phyloP scores from a whole-genome alignment of 1,140 invertebrate species.

The Streblospio benedicti region DNA sequence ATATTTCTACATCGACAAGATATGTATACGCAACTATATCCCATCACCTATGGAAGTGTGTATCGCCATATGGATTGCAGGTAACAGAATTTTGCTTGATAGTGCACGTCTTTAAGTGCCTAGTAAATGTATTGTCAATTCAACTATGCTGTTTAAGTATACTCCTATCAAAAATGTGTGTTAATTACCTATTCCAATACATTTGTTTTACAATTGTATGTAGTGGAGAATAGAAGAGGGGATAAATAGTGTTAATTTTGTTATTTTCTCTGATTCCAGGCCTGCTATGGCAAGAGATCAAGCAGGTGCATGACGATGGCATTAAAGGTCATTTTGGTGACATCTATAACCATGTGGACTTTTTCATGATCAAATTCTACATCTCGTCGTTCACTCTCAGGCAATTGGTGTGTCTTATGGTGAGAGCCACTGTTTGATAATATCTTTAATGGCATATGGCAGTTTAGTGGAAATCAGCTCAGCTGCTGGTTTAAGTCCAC shows the following conservation, averaged over 20 bases:
- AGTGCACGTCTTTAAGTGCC: neutral
- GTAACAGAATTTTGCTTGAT: neutral
- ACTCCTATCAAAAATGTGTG: too few species aligned
- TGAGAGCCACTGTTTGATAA: neutral
- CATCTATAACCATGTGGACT: slow-evolving; percentile 41
- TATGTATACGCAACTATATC: slow-evolving; percentile 7
- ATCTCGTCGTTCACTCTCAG: slow-evolving; percentile 39
- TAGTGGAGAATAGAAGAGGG: too few species aligned
- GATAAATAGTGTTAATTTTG: too few species aligned
- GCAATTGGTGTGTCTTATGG: slow-evolving; percentile 18
- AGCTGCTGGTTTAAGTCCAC: too few species aligned
- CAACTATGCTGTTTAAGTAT: too few species aligned
- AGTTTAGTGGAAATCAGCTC: too few species aligned
- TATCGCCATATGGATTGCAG: slow-evolving; percentile 14
- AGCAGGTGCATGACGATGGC: slow-evolving; percentile 39
- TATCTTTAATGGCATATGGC: neutral
- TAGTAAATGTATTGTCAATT: too few species aligned
- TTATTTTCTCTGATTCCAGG: slow-evolving; percentile 31
- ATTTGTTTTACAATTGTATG: too few species aligned
- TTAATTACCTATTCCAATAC: too few species aligned
- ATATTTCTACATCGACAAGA: slow-evolving; percentile 15
- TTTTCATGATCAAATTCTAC: slow-evolving; percentile 37
- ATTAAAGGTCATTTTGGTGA: slow-evolving; percentile 37
- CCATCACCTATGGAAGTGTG: slow-evolving; percentile 10
- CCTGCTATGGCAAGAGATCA: slow-evolving; percentile 40